These are phyloP conservation scores for Lithophane socia DNA, from an alignment of 2,888 invertebrate species.

Conservation along the genomic window DNA sequence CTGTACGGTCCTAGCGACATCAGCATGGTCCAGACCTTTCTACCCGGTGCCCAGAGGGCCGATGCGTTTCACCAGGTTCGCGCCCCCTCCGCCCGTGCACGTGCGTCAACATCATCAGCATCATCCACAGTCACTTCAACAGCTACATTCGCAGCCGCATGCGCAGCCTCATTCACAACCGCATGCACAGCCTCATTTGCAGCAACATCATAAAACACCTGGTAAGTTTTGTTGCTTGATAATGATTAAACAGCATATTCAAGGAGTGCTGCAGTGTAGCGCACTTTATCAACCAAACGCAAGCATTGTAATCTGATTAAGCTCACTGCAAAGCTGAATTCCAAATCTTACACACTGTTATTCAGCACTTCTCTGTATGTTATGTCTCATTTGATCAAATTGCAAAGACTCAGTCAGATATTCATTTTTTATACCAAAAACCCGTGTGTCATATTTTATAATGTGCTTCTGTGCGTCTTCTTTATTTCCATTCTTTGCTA, in stretches of 20 bases:
- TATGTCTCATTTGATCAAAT: background rate
- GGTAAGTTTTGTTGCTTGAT: slow-evolving; percentile 62
- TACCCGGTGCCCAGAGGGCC: slow-evolving; percentile 77
- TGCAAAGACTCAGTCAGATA: too few species aligned
- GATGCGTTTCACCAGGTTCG: slow-evolving; percentile 80
- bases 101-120: slow-evolving; percentile 27
- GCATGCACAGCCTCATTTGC: slow-evolving; percentile 28
- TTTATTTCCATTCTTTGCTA: background rate
- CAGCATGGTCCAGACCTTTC: slow-evolving; percentile 84
- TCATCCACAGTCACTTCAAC: slow-evolving; percentile 38
- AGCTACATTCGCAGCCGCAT: slow-evolving; percentile 36
- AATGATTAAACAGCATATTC: background rate
- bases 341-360: background rate
- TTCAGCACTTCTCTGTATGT: background rate
- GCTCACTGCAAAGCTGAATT: background rate
- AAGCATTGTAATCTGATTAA: background rate
- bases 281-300: background rate
- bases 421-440: too few species aligned
- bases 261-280: background rate
- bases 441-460: too few species aligned
- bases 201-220: slow-evolving; percentile 69
- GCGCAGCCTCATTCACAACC: slow-evolving; percentile 29
- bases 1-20: slow-evolving; percentile 68
- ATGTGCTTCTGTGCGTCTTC: too few species aligned
- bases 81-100: slow-evolving; percentile 73